Base-by-base conservation (phyloP, 2,797 vertebrate species). In the Hyperoplus immaculatus region DNA sequence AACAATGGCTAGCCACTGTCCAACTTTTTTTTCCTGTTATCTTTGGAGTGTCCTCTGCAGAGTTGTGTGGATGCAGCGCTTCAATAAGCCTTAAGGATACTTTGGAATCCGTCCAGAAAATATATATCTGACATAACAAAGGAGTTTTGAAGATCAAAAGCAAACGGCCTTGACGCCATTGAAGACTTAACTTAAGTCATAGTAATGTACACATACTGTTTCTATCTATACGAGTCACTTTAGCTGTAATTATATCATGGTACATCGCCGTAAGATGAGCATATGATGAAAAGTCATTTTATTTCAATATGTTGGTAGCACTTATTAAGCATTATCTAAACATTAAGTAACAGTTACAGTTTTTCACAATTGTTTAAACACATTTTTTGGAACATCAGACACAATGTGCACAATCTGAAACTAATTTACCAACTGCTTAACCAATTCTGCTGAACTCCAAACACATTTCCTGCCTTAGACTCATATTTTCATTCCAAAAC, bases 61-160 rank as follows among this genome's bases (percentile, higher is more conserved):
- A 90, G 87, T 84, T 91, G 78, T 88, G 88, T 82, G 90, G 83
- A 89, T 90, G 87, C 84, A 80, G 78, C 76, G 69, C 81, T 91
- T 86, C 84, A 93, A 92, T 91, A 92, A 93, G 90, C 91, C 90
- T 89, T 90, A 86, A 90, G 91, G 93, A 91, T 89, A 83, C 29
- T 29, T 91, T 93, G 94, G 94, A 89, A 94, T 85, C 66, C 74
- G 71, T 94, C 94, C 94, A 94, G 89, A 71, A 92, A 92, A 90
- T 91, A 82, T 85, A 91, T 85, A 91, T 90, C 87, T 87, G 92
- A 95, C 91, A 91, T 92, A 90, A 90, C 86, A 93, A 92, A 94
- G 88, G 89, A 90, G 75, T 88, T 94, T 88, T 92, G 89, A 94
- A 94, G 92, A 93, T 87, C 91, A 93, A 88, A 88, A 50, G 82